These are phyloP conservation scores for Perca schrenkii DNA, from an alignment of 2,113 vertebrate genomes.

Conservation along the genomic window DNA sequence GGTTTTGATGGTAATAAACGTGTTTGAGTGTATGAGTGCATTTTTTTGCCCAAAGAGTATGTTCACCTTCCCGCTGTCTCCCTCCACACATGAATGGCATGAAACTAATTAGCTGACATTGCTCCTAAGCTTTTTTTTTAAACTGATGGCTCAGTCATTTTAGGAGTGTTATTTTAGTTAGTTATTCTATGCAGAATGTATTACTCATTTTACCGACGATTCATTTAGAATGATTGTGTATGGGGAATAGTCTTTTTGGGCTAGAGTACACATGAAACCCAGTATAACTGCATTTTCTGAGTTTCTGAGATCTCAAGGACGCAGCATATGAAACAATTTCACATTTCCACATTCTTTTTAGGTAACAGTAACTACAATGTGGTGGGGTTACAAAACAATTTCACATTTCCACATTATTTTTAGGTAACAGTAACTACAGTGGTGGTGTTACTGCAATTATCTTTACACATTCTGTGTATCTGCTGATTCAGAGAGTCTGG, in stretches of 20 bases:
- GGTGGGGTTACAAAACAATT: not conserved
- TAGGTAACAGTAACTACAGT: not conserved
- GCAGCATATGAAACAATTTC: not conserved
- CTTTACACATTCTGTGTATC: not conserved
- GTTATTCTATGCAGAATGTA: too few species aligned
- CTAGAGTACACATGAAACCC: not conserved
- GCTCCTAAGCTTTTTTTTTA: not conserved
- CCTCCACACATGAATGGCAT: not conserved
- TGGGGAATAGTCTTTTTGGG: too few species aligned
- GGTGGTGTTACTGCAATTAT: too few species aligned
- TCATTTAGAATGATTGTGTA: too few species aligned
- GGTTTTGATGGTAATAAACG: not conserved
- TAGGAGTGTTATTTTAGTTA: too few species aligned
- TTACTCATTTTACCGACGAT: too few species aligned
- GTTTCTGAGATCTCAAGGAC: not conserved
- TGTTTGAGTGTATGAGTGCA: not conserved
- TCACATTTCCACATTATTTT: not conserved
- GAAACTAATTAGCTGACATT: too few species aligned
- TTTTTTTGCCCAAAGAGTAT: too few species aligned
- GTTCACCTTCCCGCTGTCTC: not conserved
- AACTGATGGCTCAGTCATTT: not conserved
- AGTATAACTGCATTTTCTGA: too few species aligned
- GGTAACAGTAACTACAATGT: not conserved
- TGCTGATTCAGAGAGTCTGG: constrained; percentile 82
- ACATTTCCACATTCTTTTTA: not conserved